phyloP scores from a whole-genome alignment of 23 tunicate genomes.

The Styela plicata region DNA sequence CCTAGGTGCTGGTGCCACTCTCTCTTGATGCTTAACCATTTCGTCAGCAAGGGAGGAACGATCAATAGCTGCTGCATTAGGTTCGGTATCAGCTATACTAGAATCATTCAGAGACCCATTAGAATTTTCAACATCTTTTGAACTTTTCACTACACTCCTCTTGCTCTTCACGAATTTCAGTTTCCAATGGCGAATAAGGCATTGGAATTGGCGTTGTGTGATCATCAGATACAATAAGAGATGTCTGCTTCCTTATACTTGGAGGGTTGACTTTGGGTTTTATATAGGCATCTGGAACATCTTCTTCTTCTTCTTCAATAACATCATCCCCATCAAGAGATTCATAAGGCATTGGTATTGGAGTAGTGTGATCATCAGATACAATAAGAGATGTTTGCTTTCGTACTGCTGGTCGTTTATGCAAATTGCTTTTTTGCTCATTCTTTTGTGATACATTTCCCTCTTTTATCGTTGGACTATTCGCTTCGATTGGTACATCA shows the following conservation, averaged over 20 bases:
- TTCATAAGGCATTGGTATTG: constrained; percentile 27
- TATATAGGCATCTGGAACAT: neutral
- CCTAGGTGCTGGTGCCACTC: neutral
- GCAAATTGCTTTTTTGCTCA: neutral
- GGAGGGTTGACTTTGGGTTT: neutral
- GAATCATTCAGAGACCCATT: too few species aligned
- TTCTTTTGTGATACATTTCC: neutral
- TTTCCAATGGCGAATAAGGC: neutral
- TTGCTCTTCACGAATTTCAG: neutral
- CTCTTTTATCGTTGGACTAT: neutral
- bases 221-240: neutral
- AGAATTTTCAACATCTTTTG: too few species aligned
- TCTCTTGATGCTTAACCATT: neutral
- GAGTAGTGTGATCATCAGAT: constrained; percentile 26
- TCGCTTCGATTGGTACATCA: neutral
- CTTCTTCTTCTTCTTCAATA: constrained; percentile 8
- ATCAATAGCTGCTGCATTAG: neutral
- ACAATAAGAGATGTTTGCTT: constrained; percentile 25
- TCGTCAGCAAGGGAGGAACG: neutral
- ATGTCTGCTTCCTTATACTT: neutral
- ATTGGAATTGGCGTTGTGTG: constrained; percentile 8
- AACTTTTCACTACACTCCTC: neutral
- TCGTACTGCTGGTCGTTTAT: neutral
- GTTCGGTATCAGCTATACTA: neutral
- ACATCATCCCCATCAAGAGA: neutral